Evolutionary conservation across 2,113 vertebrate genomes (phyloP).

Genomic region (Bettongia penicillata): DNA sequence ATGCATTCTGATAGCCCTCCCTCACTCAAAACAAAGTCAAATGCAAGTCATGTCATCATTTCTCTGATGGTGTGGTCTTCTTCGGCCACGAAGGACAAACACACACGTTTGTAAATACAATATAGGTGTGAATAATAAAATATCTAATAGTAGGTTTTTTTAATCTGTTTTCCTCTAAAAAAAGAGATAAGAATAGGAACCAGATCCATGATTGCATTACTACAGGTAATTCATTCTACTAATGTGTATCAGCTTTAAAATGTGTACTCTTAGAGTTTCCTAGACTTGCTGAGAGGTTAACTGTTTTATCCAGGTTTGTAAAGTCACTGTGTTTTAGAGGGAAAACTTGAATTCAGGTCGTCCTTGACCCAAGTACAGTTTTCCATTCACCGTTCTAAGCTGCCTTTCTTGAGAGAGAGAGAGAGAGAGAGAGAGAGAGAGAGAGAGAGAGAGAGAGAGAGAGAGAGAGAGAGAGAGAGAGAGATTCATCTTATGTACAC

Average conservation of each 20-base stretch:
- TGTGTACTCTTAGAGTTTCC: neutral
- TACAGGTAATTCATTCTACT: neutral
- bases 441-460: neutral
- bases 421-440: too few relatives aligned
- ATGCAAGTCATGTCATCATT: too few relatives aligned
- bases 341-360: too few relatives aligned
- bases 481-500: too few relatives aligned
- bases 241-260: neutral
- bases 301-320: neutral
- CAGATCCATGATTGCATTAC: neutral
- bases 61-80: too few relatives aligned
- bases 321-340: too few relatives aligned
- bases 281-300: neutral
- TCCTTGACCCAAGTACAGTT: too few relatives aligned
- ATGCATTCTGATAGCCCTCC: too few relatives aligned
- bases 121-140: neutral
- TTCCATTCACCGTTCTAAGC: too few relatives aligned
- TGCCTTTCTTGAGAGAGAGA: neutral
- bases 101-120: neutral
- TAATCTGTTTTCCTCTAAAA: neutral
- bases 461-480: too few relatives aligned
- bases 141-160: neutral
- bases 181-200: neutral
- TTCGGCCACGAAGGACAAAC: too few relatives aligned
- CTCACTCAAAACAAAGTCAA: too few relatives aligned